Evolutionary conservation across 2,797 vertebrate species (phyloP).

Genomic region (Platyrinchus mystaceus): DNA sequence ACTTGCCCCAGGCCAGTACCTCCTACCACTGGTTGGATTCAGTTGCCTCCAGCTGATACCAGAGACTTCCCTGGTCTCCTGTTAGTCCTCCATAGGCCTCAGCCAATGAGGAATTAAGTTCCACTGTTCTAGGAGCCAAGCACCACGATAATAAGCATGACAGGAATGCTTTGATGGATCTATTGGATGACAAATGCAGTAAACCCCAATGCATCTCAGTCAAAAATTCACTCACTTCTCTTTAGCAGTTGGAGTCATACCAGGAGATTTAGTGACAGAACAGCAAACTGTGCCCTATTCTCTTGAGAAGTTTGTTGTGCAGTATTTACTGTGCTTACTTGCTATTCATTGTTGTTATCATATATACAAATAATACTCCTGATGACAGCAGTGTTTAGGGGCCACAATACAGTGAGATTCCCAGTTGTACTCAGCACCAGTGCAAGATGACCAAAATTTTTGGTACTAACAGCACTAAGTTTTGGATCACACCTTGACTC

Average conservation of each 20-base stretch:
- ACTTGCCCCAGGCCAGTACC: not conserved
- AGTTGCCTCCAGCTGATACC: not conserved
- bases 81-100: fast-evolving
- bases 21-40: not conserved
- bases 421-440: not conserved
- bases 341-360: not conserved
- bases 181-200: not conserved
- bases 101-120: not conserved
- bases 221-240: not conserved
- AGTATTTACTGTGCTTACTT: not conserved
- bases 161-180: not conserved
- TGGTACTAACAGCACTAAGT: not conserved
- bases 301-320: not conserved
- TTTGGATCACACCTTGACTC: not conserved
- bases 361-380: not conserved
- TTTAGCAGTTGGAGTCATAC: not conserved
- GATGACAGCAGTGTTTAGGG: not conserved
- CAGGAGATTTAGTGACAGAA: not conserved
- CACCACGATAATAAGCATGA: no score
- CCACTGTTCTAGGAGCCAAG: not conserved
- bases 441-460: not conserved
- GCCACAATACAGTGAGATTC: not conserved
- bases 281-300: not conserved
- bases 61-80: not conserved
- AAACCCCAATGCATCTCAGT: not conserved